A percentile compares a stretch with the other conserved stretches of the same genome.
phyloP scores from a whole-genome alignment of 2,888 invertebrate genomes.

The Drosophila leonis region DNA sequence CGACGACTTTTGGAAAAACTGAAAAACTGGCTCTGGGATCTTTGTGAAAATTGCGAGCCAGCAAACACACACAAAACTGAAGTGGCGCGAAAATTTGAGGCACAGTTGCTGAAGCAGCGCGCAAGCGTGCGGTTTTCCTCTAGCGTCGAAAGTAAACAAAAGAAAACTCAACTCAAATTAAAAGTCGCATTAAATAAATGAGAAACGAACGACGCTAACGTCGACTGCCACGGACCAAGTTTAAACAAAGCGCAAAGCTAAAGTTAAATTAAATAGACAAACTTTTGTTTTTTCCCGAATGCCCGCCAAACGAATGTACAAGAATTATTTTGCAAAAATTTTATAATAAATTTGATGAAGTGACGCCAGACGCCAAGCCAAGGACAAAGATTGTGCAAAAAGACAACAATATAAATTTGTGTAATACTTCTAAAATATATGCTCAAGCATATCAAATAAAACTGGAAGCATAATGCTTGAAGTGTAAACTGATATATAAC shows the following conservation, averaged over 20 bases:
- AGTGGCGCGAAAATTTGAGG: slow-evolving; percentile 72
- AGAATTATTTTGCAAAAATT: slow-evolving; percentile 34
- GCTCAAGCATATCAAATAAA: background rate
- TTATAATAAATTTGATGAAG: slow-evolving; percentile 22
- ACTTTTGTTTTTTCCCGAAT: slow-evolving; percentile 42
- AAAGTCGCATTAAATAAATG: slow-evolving; percentile 74
- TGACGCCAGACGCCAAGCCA: slow-evolving; percentile 3
- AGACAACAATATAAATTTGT: slow-evolving; percentile 1
- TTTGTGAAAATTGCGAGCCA: slow-evolving; percentile 57
- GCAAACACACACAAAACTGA: slow-evolving; percentile 75
- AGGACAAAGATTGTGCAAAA: slow-evolving; percentile 1
- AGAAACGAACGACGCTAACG: slow-evolving; percentile 50
- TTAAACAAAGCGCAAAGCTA: slow-evolving; percentile 63
- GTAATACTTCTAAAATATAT: background rate
- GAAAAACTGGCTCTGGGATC: slow-evolving; percentile 69
- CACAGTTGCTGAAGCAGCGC: slow-evolving; percentile 79
- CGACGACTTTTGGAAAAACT: slow-evolving; percentile 59
- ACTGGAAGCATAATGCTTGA: background rate
- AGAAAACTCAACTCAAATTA: slow-evolving; percentile 64
- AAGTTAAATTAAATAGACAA: slow-evolving; percentile 67
- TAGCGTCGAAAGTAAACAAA: slow-evolving; percentile 57
- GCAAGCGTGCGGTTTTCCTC: slow-evolving; percentile 75
- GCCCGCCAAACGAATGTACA: slow-evolving; percentile 35
- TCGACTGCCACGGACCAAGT: slow-evolving; percentile 43
- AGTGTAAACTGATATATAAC: background rate